These are phyloP conservation scores for Homarus americanus DNA, from an alignment of 1,140 invertebrate genomes.

Conservation along the genomic window DNA sequence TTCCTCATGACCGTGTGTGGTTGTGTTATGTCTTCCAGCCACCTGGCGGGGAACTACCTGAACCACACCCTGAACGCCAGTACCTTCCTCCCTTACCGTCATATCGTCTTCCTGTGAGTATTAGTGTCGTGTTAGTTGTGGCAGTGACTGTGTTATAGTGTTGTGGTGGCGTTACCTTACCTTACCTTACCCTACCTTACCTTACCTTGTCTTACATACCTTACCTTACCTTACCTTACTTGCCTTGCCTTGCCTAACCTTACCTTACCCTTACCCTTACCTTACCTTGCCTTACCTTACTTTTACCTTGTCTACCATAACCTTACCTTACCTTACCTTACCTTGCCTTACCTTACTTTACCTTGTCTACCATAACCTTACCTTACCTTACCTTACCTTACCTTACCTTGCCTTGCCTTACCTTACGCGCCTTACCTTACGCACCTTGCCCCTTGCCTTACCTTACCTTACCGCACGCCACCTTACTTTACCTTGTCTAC, in stretches of 20 bases:
- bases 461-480: not conserved
- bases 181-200: too few relatives aligned
- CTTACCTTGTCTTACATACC: too few relatives aligned
- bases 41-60: constrained; percentile 30
- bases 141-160: not conserved
- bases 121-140: not conserved
- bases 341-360: not conserved
- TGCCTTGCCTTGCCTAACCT: too few relatives aligned
- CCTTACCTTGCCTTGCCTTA: not conserved
- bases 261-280: too few relatives aligned
- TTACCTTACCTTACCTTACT: too few relatives aligned
- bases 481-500: not conserved
- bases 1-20: not conserved
- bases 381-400: not conserved
- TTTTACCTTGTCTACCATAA: too few relatives aligned
- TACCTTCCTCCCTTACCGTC: constrained; percentile 34
- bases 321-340: too few relatives aligned
- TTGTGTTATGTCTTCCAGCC: not conserved
- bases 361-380: too few relatives aligned
- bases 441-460: not conserved
- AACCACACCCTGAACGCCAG: constrained; percentile 16
- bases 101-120: constrained; percentile 28
- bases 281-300: too few relatives aligned
- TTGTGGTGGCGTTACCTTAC: not conserved
- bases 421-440: not conserved